These are phyloP conservation scores for Synergus umbraculus DNA, from an alignment of 2,888 invertebrate species.

Conservation along the genomic window DNA sequence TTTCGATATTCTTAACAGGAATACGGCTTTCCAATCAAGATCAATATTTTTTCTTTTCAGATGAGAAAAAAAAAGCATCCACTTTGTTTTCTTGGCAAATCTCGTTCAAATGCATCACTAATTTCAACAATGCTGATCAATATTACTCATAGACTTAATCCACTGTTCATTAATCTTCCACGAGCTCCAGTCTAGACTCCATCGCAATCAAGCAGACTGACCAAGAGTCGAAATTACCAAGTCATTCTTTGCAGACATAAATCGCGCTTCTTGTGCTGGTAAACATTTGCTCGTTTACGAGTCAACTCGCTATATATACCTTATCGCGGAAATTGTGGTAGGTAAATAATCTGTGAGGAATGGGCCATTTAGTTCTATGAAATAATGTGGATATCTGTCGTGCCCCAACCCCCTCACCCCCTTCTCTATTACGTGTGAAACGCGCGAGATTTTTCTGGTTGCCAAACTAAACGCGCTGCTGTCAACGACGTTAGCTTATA, in stretches of 20 bases:
- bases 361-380: slow-evolving; percentile 29
- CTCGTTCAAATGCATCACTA: no score
- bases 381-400: slow-evolving; percentile 28
- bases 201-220: slow-evolving; percentile 5
- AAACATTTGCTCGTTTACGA: slow-evolving; percentile 31
- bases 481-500: slow-evolving; percentile 17
- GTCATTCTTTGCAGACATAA: slow-evolving; percentile 8
- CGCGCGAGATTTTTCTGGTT: slow-evolving; percentile 26
- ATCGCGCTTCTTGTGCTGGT: not conserved
- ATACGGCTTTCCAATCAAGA: no score
- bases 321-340: slow-evolving; percentile 13
- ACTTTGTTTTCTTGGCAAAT: no score
- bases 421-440: slow-evolving; percentile 9
- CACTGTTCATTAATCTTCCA: not conserved
- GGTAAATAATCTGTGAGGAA: slow-evolving; percentile 31
- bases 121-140: not conserved
- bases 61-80: no score
- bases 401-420: not conserved
- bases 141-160: not conserved
- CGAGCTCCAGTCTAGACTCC: not conserved
- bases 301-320: slow-evolving; percentile 17
- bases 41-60: no score
- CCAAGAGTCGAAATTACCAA: slow-evolving; percentile 2
- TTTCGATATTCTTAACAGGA: no score
- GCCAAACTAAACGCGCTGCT: slow-evolving; percentile 25